These are phyloP conservation scores for Phoxinus dragarum DNA, from an alignment of 2,797 vertebrate species.

Conservation along the genomic window DNA sequence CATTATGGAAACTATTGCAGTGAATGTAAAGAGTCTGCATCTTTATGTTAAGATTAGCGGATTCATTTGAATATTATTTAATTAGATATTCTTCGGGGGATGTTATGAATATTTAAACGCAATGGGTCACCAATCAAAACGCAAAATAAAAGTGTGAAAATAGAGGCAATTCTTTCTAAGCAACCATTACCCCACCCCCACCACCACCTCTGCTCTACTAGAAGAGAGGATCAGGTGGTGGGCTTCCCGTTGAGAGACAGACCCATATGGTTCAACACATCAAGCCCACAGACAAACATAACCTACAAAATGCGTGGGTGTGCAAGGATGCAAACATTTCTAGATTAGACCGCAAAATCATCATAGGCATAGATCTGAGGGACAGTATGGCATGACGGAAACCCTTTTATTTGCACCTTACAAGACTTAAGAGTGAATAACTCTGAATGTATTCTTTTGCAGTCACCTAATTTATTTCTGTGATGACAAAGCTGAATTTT, in stretches of 20 bases:
- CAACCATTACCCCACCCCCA: neutral
- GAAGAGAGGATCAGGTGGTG: conserved; percentile 68
- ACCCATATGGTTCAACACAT: conserved; percentile 61
- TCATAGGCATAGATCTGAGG: conserved; percentile 1
- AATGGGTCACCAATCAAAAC: conserved; percentile 18
- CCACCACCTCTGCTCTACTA: conserved; percentile 63
- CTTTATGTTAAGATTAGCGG: conserved; percentile 45
- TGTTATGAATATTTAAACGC: conserved; percentile 27
- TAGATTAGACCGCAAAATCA: neutral
- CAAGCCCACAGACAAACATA: conserved; percentile 47
- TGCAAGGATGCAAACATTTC: conserved; percentile 29
- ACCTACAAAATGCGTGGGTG: conserved; percentile 32
- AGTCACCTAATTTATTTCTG: neutral
- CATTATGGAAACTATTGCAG: conserved; percentile 43
- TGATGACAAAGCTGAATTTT: no score
- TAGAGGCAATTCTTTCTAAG: conserved; percentile 29
- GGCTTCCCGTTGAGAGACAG: conserved; percentile 51
- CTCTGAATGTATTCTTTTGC: neutral
- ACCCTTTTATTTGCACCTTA: neutral
- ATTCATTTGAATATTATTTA: conserved; percentile 51
- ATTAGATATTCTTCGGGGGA: conserved; percentile 48
- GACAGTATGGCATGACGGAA: neutral
- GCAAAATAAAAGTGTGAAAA: conserved; percentile 53
- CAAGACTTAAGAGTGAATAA: neutral
- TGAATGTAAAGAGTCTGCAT: conserved; percentile 36